These are phyloP conservation scores for Malurus alboscapulatus DNA, from an alignment of 2,113 vertebrate species.

Conservation along the genomic window DNA sequence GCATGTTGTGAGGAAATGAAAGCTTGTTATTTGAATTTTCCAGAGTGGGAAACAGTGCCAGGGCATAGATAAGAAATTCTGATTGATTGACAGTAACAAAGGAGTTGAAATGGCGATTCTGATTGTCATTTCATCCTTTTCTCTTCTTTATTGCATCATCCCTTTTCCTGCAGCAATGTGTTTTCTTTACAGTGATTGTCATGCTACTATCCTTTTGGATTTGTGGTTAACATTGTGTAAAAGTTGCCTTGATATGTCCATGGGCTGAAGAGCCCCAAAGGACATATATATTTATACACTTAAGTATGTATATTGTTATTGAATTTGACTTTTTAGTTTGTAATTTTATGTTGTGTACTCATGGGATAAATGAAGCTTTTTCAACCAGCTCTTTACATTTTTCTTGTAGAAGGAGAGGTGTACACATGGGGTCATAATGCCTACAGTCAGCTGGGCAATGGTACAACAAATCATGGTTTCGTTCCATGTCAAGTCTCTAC, in stretches of 20 bases:
- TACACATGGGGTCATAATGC: conserved; percentile 98
- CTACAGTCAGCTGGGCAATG: conserved; percentile 94
- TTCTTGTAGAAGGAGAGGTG: conserved; percentile 89
- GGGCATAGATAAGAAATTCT: not conserved
- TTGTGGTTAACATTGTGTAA: not conserved
- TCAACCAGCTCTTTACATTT: conserved; percentile 5
- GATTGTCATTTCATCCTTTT: not conserved
- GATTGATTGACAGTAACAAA: not conserved
- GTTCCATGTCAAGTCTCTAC: conserved; percentile 90
- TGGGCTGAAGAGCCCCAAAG: not conserved
- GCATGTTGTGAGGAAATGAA: not conserved
- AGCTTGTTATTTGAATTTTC: not conserved
- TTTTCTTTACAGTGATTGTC: not conserved
- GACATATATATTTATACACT: not conserved
- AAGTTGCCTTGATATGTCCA: not conserved
- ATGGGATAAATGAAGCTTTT: not conserved
- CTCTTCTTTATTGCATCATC: not conserved
- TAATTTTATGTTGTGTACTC: not conserved
- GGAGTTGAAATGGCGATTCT: not conserved
- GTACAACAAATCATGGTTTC: conserved; percentile 89
- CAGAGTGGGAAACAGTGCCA: not conserved
- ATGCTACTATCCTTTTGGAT: not conserved
- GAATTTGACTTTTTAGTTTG: not conserved
- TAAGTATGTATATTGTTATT: not conserved
- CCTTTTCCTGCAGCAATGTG: not conserved